A percentile compares a stretch with the other conserved stretches of the same genome.
These are phyloP conservation scores for Lucilia cuprina DNA, from an alignment of 1,140 invertebrate genomes.

Conservation along the genomic window DNA sequence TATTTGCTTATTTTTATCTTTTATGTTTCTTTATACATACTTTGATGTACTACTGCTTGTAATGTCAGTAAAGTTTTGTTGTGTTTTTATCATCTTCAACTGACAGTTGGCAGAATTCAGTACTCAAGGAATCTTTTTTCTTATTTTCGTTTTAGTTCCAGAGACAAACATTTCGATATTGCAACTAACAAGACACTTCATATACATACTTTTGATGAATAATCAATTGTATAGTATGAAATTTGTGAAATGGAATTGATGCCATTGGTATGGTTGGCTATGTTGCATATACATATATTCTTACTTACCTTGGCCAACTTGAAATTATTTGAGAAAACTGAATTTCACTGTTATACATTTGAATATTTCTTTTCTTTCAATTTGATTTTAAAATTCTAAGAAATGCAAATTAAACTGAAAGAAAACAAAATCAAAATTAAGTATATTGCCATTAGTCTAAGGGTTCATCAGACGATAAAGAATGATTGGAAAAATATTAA, in stretches of 20 bases:
- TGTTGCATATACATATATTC: background rate
- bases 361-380: background rate
- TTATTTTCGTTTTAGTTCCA: background rate
- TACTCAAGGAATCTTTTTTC: background rate
- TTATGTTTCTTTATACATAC: background rate
- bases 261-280: background rate
- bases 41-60: conserved; percentile 1
- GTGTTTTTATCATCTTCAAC: conserved; percentile 24
- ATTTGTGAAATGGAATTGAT: background rate
- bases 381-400: conserved; percentile 19
- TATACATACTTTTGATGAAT: background rate
- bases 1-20: background rate
- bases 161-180: background rate
- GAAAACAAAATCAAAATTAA: conserved; percentile 23
- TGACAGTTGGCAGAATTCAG: conserved; percentile 33
- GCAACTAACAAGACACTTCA: conserved; percentile 14
- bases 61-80: conserved; percentile 29
- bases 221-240: background rate
- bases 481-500: background rate
- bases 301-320: conserved; percentile 1
- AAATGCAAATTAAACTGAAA: conserved; percentile 19
- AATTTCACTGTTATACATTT: conserved; percentile 23
- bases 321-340: background rate
- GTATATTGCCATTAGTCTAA: background rate
- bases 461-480: background rate